A percentile compares a stretch with the other conserved stretches of the same genome.
These are phyloP conservation scores for Ctenosaura bakeri DNA, from an alignment of 2,797 vertebrate genomes.

Conservation along the genomic window DNA sequence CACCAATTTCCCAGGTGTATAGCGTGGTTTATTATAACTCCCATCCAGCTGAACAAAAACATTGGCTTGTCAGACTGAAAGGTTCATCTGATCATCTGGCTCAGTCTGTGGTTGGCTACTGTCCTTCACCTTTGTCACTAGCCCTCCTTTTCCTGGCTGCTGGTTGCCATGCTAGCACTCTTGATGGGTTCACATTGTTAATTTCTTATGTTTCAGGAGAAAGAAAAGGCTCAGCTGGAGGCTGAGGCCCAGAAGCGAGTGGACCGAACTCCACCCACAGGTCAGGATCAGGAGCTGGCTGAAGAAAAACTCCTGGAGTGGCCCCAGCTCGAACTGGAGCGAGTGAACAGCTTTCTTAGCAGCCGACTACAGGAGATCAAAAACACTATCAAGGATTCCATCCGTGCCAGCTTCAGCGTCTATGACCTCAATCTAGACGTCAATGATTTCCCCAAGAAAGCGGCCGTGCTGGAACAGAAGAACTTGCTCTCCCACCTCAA, in stretches of 20 bases:
- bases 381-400: slow-evolving; percentile 98
- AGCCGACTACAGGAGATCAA: slow-evolving; percentile 98
- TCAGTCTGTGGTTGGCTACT: background rate
- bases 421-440: slow-evolving; percentile 96
- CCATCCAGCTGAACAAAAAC: background rate
- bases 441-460: slow-evolving; percentile 96
- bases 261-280: slow-evolving; percentile 65
- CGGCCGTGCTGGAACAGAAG: slow-evolving; percentile 91
- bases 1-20: slow-evolving; percentile 2
- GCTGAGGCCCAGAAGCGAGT: slow-evolving; percentile 76
- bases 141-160: background rate
- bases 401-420: slow-evolving; percentile 95
- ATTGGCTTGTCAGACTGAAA: background rate
- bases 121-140: background rate
- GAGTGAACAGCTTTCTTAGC: slow-evolving; percentile 97
- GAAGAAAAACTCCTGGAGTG: slow-evolving; percentile 89
- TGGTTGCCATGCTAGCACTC: background rate
- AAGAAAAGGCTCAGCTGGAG: slow-evolving; percentile 92
- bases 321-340: slow-evolving; percentile 94
- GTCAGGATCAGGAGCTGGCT: slow-evolving; percentile 63
- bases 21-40: background rate
- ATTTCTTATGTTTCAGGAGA: slow-evolving; percentile 82
- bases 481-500: slow-evolving; percentile 93
- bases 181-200: slow-evolving; percentile 27
- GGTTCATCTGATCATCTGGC: too few species aligned